Percentiles rank a stretch among this genome's conserved stretches.
Evolutionary conservation across 1,140 invertebrate genomes (phyloP).

Genomic region (Monochamus saltuarius): DNA sequence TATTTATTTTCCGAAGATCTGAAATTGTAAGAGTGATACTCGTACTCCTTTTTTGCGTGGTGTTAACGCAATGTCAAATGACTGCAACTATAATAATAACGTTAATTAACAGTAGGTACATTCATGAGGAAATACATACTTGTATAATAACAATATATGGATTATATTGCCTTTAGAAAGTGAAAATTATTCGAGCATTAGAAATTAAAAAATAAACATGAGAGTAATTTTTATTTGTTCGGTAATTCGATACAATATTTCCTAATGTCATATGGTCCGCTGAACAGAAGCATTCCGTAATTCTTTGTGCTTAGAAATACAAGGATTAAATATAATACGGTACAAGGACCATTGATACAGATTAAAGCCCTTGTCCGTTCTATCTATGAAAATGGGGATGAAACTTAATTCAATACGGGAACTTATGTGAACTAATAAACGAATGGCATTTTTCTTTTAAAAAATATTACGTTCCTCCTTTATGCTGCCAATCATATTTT

Average conservation of each 20-base stretch:
- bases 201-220: conserved; percentile 22
- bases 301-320: conserved; percentile 28
- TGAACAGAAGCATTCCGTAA: conserved; percentile 28
- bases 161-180: conserved; percentile 11
- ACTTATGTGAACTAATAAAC: conserved; percentile 18
- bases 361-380: conserved; percentile 34
- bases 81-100: too few species aligned
- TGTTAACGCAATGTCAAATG: too few species aligned
- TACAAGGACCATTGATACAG: conserved; percentile 39
- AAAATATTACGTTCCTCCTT: conserved; percentile 35
- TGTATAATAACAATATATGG: too few species aligned
- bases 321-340: conserved; percentile 32
- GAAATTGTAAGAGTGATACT: too few species aligned
- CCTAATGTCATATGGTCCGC: conserved; percentile 35
- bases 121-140: too few species aligned
- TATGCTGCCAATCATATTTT: conserved; percentile 36
- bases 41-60: too few species aligned
- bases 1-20: too few species aligned
- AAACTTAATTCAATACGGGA: conserved; percentile 17
- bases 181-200: conserved; percentile 20
- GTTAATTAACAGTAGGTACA: too few species aligned
- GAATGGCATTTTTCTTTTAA: conserved; percentile 24
- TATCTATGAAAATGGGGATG: conserved; percentile 33
- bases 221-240: conserved; percentile 28
- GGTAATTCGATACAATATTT: conserved; percentile 37